phyloP scores from a whole-genome alignment of 1,140 invertebrate genomes.

The Nephotettix cincticeps region DNA sequence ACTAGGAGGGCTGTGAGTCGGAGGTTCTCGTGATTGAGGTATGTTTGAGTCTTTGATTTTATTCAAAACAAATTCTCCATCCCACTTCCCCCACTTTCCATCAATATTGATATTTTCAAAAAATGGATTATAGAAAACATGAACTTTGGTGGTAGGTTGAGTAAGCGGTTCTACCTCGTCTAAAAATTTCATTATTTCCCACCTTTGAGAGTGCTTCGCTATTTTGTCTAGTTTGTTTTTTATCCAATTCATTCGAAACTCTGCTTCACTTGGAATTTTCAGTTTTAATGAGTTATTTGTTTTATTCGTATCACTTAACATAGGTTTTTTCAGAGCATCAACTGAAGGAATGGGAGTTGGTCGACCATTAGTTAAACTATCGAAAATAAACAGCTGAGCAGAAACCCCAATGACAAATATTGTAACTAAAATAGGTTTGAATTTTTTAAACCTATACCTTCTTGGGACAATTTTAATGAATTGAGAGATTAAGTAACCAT shows the following conservation, averaged over 20 bases:
- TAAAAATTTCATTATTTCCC: conserved; percentile 28
- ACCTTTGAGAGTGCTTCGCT: conserved; percentile 33
- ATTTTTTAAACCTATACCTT: neutral
- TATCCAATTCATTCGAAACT: conserved; percentile 35
- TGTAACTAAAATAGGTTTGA: neutral
- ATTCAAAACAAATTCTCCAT: conserved; percentile 44
- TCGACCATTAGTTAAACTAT: neutral
- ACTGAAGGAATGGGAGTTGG: neutral
- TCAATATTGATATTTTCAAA: conserved; percentile 50
- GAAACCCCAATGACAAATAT: neutral
- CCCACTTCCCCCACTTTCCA: conserved; percentile 52
- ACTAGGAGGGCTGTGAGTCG: conserved; percentile 48
- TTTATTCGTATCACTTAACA: neutral
- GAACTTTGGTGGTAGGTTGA: conserved; percentile 51
- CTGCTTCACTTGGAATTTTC: conserved; percentile 32
- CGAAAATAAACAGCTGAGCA: neutral
- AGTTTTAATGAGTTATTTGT: neutral
- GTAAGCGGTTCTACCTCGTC: conserved; percentile 20
- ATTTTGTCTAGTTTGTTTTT: conserved; percentile 37
- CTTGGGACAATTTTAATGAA: no score
- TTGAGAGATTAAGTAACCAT: no score
- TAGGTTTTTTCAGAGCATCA: neutral
- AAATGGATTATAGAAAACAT: conserved; percentile 56
- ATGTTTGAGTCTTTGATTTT: conserved; percentile 50
- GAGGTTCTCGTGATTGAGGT: conserved; percentile 49